phyloP scores from a whole-genome alignment of 1,140 invertebrate genomes.

The Zaprionus taronus region DNA sequence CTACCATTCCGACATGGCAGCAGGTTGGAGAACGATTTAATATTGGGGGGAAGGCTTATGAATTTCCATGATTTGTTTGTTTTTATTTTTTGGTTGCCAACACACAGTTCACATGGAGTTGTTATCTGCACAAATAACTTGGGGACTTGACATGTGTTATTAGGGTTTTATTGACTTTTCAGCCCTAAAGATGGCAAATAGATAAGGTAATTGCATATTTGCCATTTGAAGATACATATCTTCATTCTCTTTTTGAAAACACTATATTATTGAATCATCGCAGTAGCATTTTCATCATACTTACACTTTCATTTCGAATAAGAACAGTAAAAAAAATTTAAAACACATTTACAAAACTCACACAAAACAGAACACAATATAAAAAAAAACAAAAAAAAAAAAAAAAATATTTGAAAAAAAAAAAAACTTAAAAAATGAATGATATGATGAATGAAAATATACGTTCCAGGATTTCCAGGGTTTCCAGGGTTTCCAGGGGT shows the following conservation, averaged over 20 bases:
- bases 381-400: not conserved
- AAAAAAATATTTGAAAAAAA: not conserved
- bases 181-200: not conserved
- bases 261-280: not conserved
- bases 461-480: too few species aligned
- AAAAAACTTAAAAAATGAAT: not conserved
- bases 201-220: not conserved
- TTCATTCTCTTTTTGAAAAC: not conserved
- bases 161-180: not conserved
- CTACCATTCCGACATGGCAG: not conserved
- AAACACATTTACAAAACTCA: not conserved
- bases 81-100: conserved; percentile 4
- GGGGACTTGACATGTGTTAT: not conserved
- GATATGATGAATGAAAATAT: too few species aligned
- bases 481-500: too few species aligned
- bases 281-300: not conserved
- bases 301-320: not conserved
- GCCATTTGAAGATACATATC: not conserved
- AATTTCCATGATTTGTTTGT: conserved; percentile 7
- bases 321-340: not conserved
- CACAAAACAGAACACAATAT: not conserved
- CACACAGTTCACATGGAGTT: not conserved
- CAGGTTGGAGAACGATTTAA: not conserved
- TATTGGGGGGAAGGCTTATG: not conserved
- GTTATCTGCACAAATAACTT: not conserved